Percentiles rank a stretch among this genome's conserved stretches.
These are phyloP conservation scores for Lomographa bimaculata DNA, from an alignment of 2,888 invertebrate genomes.

Conservation along the genomic window DNA sequence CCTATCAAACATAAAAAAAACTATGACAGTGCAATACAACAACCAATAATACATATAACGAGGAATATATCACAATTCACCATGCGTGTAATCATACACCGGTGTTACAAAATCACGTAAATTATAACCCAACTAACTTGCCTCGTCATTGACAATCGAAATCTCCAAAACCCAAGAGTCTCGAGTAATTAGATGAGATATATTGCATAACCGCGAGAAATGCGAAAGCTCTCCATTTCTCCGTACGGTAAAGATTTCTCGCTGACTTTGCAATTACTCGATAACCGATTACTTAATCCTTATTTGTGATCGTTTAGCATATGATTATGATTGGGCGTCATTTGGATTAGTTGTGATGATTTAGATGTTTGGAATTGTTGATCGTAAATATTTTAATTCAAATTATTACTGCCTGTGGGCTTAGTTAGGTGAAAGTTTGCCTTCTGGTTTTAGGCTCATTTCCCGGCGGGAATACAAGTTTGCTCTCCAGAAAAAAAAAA, in stretches of 20 bases:
- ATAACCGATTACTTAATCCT: conserved; percentile 34
- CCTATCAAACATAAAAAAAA: too few relatives aligned
- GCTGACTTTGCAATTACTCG: conserved; percentile 57
- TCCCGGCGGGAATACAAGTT: too few relatives aligned
- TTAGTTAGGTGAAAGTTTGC: too few relatives aligned
- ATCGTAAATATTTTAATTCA: conserved; percentile 5
- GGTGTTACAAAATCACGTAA: not conserved
- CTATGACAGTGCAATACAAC: too few relatives aligned
- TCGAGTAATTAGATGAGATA: conserved; percentile 54
- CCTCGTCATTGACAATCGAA: conserved; percentile 25
- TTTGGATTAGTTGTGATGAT: conserved; percentile 16
- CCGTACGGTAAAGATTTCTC: conserved; percentile 56
- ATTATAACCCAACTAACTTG: conserved; percentile 1
- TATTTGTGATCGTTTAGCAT: conserved; percentile 23
- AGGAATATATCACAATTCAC: too few relatives aligned
- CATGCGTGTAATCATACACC: too few relatives aligned
- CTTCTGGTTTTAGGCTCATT: too few relatives aligned
- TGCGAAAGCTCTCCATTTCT: conserved; percentile 67
- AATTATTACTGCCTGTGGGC: too few relatives aligned
- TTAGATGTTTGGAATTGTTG: conserved; percentile 6
- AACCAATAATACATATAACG: too few relatives aligned
- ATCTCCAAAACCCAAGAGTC: conserved; percentile 22
- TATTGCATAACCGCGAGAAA: conserved; percentile 51
- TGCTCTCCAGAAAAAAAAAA: too few relatives aligned
- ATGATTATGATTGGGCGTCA: conserved; percentile 9